Evolutionary conservation across 2,113 vertebrate species (phyloP), one percentile per base, ranked within the genome.

Genomic region (Felis chaus): DNA sequence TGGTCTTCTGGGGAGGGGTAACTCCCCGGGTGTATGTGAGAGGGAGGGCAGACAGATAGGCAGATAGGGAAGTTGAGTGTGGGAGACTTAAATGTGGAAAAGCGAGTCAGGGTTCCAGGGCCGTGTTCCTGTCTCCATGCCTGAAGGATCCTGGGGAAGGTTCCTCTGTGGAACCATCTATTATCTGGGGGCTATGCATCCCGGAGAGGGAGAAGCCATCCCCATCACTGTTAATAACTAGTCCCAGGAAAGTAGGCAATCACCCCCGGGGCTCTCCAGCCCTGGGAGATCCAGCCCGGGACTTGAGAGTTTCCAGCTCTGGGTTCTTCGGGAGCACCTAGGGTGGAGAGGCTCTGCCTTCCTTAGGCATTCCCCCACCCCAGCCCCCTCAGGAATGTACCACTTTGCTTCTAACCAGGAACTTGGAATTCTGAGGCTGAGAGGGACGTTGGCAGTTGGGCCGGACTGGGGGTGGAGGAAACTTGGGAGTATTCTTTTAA

Each of bases 311-410:
- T 66, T 80, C 97, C 98, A 78, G 45, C n/a, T 21, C 53, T 27
- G 4, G 31, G 27, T 83, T 71, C 65, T 18, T 14, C 3, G 0
- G 9, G n/a, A 95, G 93, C 82, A 94, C 97, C 97, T 89, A 66
- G 96, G 78, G 66, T 84, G 79, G 96, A 74, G 96, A 93, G 91
- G 96, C 93, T 73, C 96, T 87, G 93, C 96, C 95, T 95, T 45
- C 90, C 66, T 68, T 73, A 79, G 76, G 95, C 94, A 65, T 85
- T 92, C 66, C 81, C 91, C 95, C 61, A 36, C 63, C 93, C 97
- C 94, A 92, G 91, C 76, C 97, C 97, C 97, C 92, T 95, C 92
- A 71, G 97, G 97, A 98, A 98, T 98, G 97, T 27, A 78, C 45
- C 23, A 41, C 95, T 91, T 78, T 27, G 53, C 78, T 68, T 89